Base-by-base conservation (phyloP, 2,113 vertebrate genomes). In the Bettongia penicillata region DNA sequence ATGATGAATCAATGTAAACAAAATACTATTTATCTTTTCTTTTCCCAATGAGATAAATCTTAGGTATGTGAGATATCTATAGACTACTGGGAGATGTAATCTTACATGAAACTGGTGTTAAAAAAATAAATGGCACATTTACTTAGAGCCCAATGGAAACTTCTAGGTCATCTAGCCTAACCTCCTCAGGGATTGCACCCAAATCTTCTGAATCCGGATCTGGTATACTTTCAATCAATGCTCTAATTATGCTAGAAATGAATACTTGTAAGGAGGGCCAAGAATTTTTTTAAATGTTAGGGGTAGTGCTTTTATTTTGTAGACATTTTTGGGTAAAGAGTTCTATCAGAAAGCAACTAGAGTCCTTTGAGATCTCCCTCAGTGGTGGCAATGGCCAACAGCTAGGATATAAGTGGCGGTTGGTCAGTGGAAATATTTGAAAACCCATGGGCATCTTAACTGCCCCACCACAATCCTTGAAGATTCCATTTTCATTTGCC, bases 401-500 rank as follows among this genome's bases (percentile, higher is more conserved):
- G 3, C 0, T 23, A 43, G 61, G 31, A n/a, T 77, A 16, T 77
- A 77, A 77, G 26, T 47, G 55, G 53, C 94, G 0, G 7, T 14
- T 24, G 47, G 92, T 53, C 84, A 49, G 52, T 51, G 90, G 28
- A 91, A 91, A 96, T 22, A 92, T 7, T 57, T 23, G 91, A 48
- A 77, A 53, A 48, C 52, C 51, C 94, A 94, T 55, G 51, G 94
- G 51, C 92, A 0, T 92, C 24, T 91, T 94, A 90, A n/a, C 51
- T 0, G 28, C 94, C 53, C 93, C 3, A 11, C 92, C 92, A 55
- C 92, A 92, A 61, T 92, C 92, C 93, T 49, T n/a, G 9, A 25
- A 37, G 12, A 94, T 92, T 92, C 26, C 84, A 89, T 92, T 91
- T 47, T 90, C 90, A 53, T 93, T 94, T 89, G 95, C 95, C 96